A percentile compares a stretch with the other conserved stretches of the same genome.
phyloP scores from a whole-genome alignment of 2,113 vertebrate genomes.

The Artemisiospiza belli region DNA sequence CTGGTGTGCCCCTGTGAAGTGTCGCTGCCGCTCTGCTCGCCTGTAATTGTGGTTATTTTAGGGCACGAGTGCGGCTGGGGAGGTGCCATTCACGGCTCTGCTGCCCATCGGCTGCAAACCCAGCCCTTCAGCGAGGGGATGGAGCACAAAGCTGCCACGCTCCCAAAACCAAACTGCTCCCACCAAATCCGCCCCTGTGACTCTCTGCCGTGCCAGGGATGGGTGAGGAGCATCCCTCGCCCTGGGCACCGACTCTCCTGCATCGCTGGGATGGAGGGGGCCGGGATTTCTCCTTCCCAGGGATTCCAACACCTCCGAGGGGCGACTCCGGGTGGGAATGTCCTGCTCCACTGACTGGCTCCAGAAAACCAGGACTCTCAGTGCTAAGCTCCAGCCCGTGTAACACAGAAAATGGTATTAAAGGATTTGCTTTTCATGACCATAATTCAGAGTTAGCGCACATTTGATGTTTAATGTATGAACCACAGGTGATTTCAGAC shows the following conservation, averaged over 20 bases:
- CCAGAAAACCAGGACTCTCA: conserved; percentile 38
- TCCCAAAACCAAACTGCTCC: background rate
- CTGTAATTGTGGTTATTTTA: background rate
- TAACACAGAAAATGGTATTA: conserved; percentile 76
- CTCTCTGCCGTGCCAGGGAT: background rate
- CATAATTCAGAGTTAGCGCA: conserved; percentile 82
- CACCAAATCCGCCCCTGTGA: rapidly evolving
- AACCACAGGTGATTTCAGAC: conserved; percentile 80
- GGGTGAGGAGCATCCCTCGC: rapidly evolving
- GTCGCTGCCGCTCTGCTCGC: background rate
- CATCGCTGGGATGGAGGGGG: background rate
- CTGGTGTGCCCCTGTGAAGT: background rate
- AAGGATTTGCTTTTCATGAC: conserved; percentile 82
- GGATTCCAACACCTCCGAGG: background rate
- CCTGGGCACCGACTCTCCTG: background rate
- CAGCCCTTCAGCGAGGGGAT: background rate
- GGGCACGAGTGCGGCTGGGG: background rate
- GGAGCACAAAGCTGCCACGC: rapidly evolving
- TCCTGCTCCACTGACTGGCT: background rate
- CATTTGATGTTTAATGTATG: conserved; percentile 85
- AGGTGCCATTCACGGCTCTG: background rate
- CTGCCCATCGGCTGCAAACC: background rate
- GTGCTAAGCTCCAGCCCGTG: conserved; percentile 66
- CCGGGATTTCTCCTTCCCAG: background rate
- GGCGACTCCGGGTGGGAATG: background rate